Base-by-base conservation (phyloP, 23 tunicate genomes). In the Halocynthia roretzi region DNA sequence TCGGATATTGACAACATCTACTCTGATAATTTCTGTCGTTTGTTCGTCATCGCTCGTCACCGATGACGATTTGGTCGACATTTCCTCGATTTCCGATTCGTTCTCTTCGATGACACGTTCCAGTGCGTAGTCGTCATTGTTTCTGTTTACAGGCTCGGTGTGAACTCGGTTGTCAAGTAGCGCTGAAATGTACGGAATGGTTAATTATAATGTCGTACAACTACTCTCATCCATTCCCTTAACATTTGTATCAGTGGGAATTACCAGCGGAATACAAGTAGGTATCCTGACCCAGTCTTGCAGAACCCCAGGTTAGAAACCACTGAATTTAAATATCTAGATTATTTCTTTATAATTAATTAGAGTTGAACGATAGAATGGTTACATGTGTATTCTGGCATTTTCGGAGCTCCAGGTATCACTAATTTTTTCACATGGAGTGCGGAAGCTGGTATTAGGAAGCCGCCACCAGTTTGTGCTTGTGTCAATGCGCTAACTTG, bases 381-480 rank as follows among this genome's bases (percentile, higher is more conserved):
- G 44, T 31, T 31, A 31, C 44, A 31, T 31, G 44, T 31, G 4
- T 31, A 31, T 31, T 31, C 44, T 31, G 44, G 44, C 44, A 31
- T 31, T 31, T 31, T 31, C 44, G 44, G 44, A 4, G 44, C 84
- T 12, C 55, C 70, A 0, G 90, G 90, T 9, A 72, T 74, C 68
- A 71, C 82, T 1, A 50, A 11, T 79, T 53, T 80, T 50, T 80
- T 69, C 0, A 89, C 78, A 54, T 89, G 96, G 17, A 80, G 74
- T 11, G 88, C 83, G 7, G 96, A 84, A 5, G 96, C 67, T 6
- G 96, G 96, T 22, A 62, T 57, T 31, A 78, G 49, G 21, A 48
- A 65, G 15, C 96, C 96, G n/a, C 96, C 96, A 8, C 96, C 96
- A 55, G 18, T 71, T 58, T 75, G 82, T 5, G 88, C 88, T 68